These are phyloP conservation scores for Cariama cristata DNA, from an alignment of 2,113 vertebrate genomes.

Conservation along the genomic window DNA sequence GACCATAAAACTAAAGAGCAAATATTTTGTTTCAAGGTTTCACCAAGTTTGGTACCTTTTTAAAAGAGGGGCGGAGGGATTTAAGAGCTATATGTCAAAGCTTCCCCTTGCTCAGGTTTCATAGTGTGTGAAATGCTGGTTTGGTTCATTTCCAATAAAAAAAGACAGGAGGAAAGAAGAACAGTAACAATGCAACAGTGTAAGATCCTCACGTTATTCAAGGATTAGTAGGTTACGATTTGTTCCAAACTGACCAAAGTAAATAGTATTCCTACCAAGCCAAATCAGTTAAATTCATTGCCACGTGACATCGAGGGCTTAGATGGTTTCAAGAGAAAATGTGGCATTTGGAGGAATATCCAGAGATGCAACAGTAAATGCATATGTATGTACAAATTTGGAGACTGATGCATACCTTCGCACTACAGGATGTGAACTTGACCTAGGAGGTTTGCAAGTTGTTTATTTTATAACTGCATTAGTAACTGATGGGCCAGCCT, in stretches of 20 bases:
- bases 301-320: accelerated
- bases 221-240: neutral
- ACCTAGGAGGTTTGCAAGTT: neutral
- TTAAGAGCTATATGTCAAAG: neutral
- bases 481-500: neutral
- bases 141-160: neutral
- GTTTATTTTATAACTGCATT: neutral
- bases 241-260: neutral
- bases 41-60: neutral
- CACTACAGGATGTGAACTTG: neutral
- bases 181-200: neutral
- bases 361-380: too few species aligned
- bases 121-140: neutral
- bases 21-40: neutral
- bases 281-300: neutral
- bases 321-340: neutral
- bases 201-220: accelerated
- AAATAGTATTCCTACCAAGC: neutral
- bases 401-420: neutral
- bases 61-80: neutral
- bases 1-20: neutral
- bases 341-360: neutral
- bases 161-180: neutral
- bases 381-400: accelerated
- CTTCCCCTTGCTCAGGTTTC: neutral